Evolutionary conservation across 2,888 invertebrate genomes (phyloP), one percentile per base, ranked within the genome.

Genomic region (Plagodis pulveraria): DNA sequence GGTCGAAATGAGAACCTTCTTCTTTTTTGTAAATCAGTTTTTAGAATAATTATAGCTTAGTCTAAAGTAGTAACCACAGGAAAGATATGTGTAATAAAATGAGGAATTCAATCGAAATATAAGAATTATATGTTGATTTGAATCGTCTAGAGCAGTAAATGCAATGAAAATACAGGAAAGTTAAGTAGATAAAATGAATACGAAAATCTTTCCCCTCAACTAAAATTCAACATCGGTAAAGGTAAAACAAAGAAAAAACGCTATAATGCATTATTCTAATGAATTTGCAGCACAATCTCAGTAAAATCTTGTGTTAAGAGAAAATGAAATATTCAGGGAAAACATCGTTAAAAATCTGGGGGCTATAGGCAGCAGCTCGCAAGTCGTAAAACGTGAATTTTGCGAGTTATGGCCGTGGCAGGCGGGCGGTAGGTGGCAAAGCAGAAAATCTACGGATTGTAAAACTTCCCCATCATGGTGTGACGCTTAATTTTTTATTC

Each of bases 401-500:
- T 40, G 44, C 55, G 63, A 65, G 66, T 66, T 65, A 66, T 56
- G 49, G 50, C 54, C 40, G 46, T 55, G 40, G 40, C 40, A 22
- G 8, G 53, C 47, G 58, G 61, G 57, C 48, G 60, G 53, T 46
- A 56, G 60, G 58, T 58, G 59, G 54, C 50, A 52, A 40, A 56
- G 43, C 61, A 50, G 56, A 49, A 49, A 59, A 62, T 58, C 58
- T 62, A 58, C 56, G 58, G 56, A 64, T 60, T 58, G 65, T 60
- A 53, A 45, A 64, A 61, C 58, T 56, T 58, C 58, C 58, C 65
- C 61, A 34, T 52, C 49, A 61, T 53, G 59, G 53, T 45, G 61
- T 58, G 62, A 59, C 54, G 62, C 52, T 62, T 68, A 58, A 65
- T 69, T 69, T 58, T 66, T 65, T 69, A 69, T 69, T 69, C 59